A percentile compares a stretch with the other conserved stretches of the same genome.
These are phyloP conservation scores for Enteromius radiatus DNA, from an alignment of 2,797 vertebrate species.

Conservation along the genomic window DNA sequence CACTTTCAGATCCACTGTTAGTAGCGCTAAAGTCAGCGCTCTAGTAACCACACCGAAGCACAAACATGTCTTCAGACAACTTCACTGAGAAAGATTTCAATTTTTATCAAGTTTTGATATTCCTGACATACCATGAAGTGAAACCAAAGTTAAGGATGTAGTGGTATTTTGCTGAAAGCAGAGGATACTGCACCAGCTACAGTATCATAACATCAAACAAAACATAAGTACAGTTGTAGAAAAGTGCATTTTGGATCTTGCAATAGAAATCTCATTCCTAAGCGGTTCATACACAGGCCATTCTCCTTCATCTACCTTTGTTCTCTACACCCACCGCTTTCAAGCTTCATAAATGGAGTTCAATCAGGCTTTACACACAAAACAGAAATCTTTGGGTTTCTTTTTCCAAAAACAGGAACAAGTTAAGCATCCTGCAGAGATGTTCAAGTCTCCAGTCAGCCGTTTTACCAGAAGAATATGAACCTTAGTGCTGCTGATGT, in stretches of 20 bases:
- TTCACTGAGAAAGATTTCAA: constrained; percentile 27
- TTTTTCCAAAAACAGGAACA: constrained; percentile 39
- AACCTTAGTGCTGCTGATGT: constrained; percentile 6
- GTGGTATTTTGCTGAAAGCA: constrained; percentile 33
- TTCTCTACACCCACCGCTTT: background rate
- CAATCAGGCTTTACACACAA: background rate
- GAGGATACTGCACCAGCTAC: constrained; percentile 6
- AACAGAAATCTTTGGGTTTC: constrained; percentile 41
- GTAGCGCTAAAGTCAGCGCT: background rate
- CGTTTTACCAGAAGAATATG: background rate
- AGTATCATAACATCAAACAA: constrained; percentile 14
- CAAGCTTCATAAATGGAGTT: background rate
- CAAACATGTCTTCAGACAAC: background rate
- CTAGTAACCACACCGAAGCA: background rate
- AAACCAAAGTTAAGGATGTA: constrained; percentile 35
- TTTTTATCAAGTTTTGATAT: constrained; percentile 53
- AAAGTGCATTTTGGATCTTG: constrained; percentile 18
- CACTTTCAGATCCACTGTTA: constrained; percentile 22
- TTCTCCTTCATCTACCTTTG: background rate
- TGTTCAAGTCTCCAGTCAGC: background rate
- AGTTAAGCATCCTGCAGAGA: background rate
- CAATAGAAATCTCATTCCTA: constrained; percentile 3
- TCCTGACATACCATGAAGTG: constrained; percentile 31
- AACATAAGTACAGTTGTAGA: constrained; percentile 16
- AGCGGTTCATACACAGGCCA: background rate